These are phyloP conservation scores for Drosophila erecta DNA, from an alignment of 1,140 invertebrate genomes.

Conservation along the genomic window DNA sequence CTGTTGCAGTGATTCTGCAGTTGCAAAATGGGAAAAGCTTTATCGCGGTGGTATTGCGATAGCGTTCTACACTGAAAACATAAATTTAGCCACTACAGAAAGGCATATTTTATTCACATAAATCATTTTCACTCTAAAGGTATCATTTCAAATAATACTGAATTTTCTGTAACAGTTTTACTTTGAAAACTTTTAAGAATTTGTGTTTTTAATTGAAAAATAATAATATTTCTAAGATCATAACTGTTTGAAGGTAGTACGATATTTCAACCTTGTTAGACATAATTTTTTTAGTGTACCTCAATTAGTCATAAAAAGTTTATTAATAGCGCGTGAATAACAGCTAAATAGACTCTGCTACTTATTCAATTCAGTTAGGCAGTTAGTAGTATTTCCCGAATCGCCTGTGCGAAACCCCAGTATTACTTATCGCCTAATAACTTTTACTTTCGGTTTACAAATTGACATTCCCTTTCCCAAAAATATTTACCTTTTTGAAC, in stretches of 20 bases:
- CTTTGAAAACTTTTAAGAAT: no score
- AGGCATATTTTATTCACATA: neutral
- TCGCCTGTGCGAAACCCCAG: neutral
- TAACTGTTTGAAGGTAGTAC: no score
- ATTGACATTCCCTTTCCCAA: neutral
- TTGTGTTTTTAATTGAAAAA: no score
- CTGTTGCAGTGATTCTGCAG: constrained; percentile 24
- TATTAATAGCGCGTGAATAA: neutral
- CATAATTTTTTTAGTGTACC: neutral
- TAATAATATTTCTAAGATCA: no score
- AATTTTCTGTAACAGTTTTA: no score
- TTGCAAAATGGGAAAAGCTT: constrained; percentile 3
- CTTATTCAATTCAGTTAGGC: neutral
- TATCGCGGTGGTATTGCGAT: neutral
- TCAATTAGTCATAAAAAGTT: neutral
- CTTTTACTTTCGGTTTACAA: constrained; percentile 5
- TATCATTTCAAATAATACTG: no score
- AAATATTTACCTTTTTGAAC: constrained; percentile 27
- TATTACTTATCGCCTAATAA: neutral
- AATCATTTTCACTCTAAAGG: no score
- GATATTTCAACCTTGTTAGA: neutral
- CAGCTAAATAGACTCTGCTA: neutral
- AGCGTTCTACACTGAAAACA: neutral
- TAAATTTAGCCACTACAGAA: neutral
- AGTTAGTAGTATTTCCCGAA: no score